Evolutionary conservation across 2,888 invertebrate genomes (phyloP).

Genomic region (Ophion ventricosus): DNA sequence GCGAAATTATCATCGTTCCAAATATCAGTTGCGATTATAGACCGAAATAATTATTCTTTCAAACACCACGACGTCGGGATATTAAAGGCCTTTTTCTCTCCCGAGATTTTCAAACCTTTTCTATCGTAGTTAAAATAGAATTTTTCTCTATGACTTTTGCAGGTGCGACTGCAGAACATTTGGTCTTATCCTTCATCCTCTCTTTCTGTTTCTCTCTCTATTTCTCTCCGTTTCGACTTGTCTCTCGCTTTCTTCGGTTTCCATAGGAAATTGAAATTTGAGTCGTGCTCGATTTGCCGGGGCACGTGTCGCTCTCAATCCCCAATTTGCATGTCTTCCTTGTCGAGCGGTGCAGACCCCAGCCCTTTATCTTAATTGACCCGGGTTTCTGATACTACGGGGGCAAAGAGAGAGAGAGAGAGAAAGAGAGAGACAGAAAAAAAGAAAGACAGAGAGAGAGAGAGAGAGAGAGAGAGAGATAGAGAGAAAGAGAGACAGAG

Average conservation of each 20-base stretch:
- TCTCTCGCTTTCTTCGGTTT: conserved; percentile 1
- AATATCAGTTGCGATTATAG: too few species aligned
- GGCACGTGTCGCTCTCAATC: conserved; percentile 35
- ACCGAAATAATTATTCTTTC: too few species aligned
- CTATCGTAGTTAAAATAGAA: too few species aligned
- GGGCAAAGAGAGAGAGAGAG: neutral
- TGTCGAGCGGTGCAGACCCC: neutral
- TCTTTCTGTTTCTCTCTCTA: conserved; percentile 7
- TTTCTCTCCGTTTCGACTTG: neutral
- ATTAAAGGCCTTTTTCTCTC: too few species aligned
- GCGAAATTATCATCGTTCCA: too few species aligned
- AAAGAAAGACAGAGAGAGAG: neutral
- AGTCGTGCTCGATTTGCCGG: conserved; percentile 39
- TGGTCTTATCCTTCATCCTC: neutral
- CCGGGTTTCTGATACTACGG: neutral
- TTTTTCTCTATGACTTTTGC: too few species aligned
- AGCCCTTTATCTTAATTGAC: conserved; percentile 35
- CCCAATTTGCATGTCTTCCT: conserved; percentile 39
- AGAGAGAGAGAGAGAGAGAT: neutral
- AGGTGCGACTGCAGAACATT: too few species aligned
- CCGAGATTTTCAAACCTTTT: too few species aligned
- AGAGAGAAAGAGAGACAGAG: neutral
- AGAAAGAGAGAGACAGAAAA: neutral
- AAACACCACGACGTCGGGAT: too few species aligned
- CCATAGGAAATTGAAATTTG: conserved; percentile 53